Evolutionary conservation across 2,113 vertebrate species (phyloP), one percentile per base, ranked within the genome.

Genomic region (Spea bombifrons): DNA sequence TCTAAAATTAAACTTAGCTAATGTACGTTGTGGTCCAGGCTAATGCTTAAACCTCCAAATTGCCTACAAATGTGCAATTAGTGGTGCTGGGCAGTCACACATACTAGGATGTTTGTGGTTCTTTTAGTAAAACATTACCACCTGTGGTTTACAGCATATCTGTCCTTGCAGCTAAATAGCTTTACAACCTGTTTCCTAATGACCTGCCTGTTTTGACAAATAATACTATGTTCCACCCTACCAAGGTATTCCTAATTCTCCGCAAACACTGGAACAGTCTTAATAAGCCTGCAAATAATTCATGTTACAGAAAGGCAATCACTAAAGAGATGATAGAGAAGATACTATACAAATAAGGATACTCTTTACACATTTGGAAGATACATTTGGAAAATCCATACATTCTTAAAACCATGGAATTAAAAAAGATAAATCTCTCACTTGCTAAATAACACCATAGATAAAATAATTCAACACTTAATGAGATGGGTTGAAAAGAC

Each of bases 131-230:
- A 71, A 64, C 76, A 65, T 16, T 45, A 76, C 55, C 59, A 66
- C 43, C 53, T 66, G 43, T 66, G 70, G 30, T 43, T 66, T 79
- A 66, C 66, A 65, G 47, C 76, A 78, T 7, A 8, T 30, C 16
- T 47, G 69, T 79, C 49, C 70, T 73, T 73, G 76, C 73, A 72
- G 69, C 17, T 66, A 47, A 73, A 66, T 79, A 66, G 17, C 44
- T 53, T 52, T 61, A 66, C 57, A 67, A 52, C 30, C 12, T 65
- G 76, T 78, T 71, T 71, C 15, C 13, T 67, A 71, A 73, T 66
- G 61, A 79, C 76, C 49, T 55, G 76, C 53, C 69, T 71, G 55
- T 30, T 76, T 61, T 44, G 17, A 66, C 67, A 79, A 66, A 66
- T 72, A 30, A 47, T 55, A 48, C 10, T 64, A 64, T 30, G 8